phyloP scores from a whole-genome alignment of 2,797 vertebrate genomes.

The Capromys pilorides region DNA sequence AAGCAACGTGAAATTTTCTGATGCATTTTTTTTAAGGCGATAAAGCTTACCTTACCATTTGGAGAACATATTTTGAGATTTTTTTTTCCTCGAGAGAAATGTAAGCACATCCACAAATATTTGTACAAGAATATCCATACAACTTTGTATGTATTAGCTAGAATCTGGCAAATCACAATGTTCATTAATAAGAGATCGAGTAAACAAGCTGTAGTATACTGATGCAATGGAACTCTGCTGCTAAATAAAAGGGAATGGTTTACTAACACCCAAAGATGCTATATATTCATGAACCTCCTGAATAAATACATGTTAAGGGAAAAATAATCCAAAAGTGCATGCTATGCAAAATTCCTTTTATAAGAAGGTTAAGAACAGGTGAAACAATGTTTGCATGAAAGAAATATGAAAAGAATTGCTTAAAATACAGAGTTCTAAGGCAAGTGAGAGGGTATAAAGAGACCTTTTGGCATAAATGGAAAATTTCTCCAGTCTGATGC shows the following conservation, averaged over 20 bases:
- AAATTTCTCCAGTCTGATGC: not conserved
- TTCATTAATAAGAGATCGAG: not conserved
- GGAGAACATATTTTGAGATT: not conserved
- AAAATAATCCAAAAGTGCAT: not conserved
- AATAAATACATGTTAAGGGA: not conserved
- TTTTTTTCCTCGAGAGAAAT: not conserved
- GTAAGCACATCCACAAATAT: not conserved
- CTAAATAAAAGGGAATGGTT: not conserved
- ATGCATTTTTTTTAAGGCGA: not conserved
- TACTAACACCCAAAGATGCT: not conserved
- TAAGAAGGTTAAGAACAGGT: not conserved
- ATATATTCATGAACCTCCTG: not conserved
- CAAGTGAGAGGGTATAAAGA: too few relatives aligned
- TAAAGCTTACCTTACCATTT: not conserved
- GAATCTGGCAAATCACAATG: not conserved
- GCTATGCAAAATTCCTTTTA: not conserved
- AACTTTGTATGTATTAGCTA: not conserved
- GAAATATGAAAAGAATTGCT: not conserved
- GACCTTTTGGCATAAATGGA: not conserved
- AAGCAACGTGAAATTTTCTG: not conserved
- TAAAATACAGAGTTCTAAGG: not conserved
- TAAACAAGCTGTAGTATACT: not conserved
- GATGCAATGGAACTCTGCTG: not conserved
- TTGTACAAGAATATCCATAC: not conserved
- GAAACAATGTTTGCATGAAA: not conserved